Conservation (phyloP, 2,888 invertebrate genomes). For the Meteorus cinctellus region DNA sequence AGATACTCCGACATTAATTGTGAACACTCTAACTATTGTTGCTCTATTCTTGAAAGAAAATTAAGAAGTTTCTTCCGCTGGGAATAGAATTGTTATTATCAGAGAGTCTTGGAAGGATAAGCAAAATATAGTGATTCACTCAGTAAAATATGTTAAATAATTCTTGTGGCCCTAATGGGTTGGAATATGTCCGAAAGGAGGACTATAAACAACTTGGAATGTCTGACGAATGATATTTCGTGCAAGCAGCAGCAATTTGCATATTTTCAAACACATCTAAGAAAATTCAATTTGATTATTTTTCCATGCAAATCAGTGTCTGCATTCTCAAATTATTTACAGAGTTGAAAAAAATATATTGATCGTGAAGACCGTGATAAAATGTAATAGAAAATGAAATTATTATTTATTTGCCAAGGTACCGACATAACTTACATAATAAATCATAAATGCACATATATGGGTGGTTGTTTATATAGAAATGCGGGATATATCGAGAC, state of each 20-base stretch:
- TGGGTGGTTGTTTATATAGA: background rate
- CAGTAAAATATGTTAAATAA: too few species aligned
- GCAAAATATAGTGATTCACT: too few species aligned
- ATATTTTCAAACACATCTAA: too few species aligned
- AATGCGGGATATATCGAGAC: slow-evolving; percentile 50
- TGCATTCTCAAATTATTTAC: slow-evolving; percentile 13
- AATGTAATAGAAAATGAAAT: slow-evolving; percentile 25
- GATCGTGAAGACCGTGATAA: slow-evolving; percentile 13
- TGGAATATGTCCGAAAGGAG: too few species aligned
- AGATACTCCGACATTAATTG: background rate
- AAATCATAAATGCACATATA: slow-evolving; percentile 28
- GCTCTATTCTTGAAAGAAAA: slow-evolving; percentile 42
- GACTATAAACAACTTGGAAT: too few species aligned
- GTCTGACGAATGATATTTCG: too few species aligned
- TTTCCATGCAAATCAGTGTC: slow-evolving; percentile 15
- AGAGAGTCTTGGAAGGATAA: background rate
- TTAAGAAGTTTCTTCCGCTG: slow-evolving; percentile 33
- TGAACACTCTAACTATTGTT: background rate
- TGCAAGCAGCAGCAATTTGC: too few species aligned
- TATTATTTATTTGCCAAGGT: background rate
- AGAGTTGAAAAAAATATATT: slow-evolving; percentile 7
- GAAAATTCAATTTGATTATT: background rate
- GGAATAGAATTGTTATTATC: background rate
- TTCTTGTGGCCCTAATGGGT: too few species aligned
- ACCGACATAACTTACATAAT: background rate